phyloP scores from a whole-genome alignment of 2,888 invertebrate genomes.

The Ptychoptera contaminata region DNA sequence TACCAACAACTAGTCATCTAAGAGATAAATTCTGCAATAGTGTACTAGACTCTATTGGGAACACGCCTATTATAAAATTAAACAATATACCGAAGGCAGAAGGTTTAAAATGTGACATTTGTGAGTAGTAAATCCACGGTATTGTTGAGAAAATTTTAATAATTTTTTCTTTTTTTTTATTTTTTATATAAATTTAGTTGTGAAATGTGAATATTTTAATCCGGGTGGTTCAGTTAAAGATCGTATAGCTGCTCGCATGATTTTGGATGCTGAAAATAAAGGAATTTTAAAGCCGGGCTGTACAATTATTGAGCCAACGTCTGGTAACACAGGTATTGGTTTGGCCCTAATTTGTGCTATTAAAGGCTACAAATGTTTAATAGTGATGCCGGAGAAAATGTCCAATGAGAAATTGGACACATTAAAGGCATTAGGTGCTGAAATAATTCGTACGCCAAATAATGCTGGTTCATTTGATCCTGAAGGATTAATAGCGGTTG shows the following conservation, averaged over 20 bases:
- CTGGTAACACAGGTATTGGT: constrained; percentile 76
- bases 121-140: constrained; percentile 47
- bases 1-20: neutral
- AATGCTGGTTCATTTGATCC: constrained; percentile 78
- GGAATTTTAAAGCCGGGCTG: constrained; percentile 78
- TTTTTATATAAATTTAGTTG: constrained; percentile 45
- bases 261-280: constrained; percentile 78
- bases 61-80: constrained; percentile 67
- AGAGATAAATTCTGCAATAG: constrained; percentile 45
- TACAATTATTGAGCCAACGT: constrained; percentile 93
- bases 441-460: constrained; percentile 90
- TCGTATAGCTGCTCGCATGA: constrained; percentile 86
- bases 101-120: constrained; percentile 73
- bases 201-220: constrained; percentile 94
- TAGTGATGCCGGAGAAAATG: constrained; percentile 99
- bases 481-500: constrained; percentile 80
- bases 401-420: constrained; percentile 94
- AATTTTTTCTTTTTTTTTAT: neutral
- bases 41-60: constrained; percentile 60
- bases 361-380: constrained; percentile 80
- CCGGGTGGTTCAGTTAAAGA: constrained; percentile 97
- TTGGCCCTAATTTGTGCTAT: constrained; percentile 89
- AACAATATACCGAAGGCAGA: constrained; percentile 61
- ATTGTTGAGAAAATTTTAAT: constrained; percentile 1
- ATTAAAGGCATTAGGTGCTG: constrained; percentile 77